Evolutionary conservation across 2,888 invertebrate genomes (phyloP).

Genomic region (Graphium colonna): DNA sequence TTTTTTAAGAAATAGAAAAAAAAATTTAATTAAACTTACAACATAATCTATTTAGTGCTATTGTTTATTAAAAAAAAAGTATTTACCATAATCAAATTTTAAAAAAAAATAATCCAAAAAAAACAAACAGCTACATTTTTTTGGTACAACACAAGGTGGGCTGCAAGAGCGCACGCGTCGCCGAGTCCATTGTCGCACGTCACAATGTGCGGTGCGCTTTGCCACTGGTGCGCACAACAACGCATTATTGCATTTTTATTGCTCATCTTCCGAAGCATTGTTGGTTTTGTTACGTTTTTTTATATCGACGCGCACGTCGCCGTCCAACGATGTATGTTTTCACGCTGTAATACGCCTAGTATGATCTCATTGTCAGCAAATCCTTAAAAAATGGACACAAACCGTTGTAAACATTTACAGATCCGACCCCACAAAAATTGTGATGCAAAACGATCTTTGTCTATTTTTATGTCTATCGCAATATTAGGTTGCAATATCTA

Average conservation of each 20-base stretch:
- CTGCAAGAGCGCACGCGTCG: constrained; percentile 63
- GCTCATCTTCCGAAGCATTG: constrained; percentile 74
- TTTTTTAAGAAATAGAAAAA: no score
- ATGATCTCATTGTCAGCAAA: constrained; percentile 49
- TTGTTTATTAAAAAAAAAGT: no score
- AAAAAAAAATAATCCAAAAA: no score
- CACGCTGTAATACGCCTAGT: constrained; percentile 64
- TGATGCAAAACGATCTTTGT: background rate
- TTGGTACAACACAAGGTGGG: constrained; percentile 29
- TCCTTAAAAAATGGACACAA: constrained; percentile 24
- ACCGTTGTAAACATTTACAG: constrained; percentile 13
- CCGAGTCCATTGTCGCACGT: constrained; percentile 54
- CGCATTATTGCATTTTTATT: constrained; percentile 75
- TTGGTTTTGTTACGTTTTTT: constrained; percentile 69
- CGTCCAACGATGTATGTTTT: constrained; percentile 68
- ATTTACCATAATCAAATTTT: no score
- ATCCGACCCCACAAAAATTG: background rate
- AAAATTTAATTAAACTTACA: no score
- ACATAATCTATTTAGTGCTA: no score
- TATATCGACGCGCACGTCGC: constrained; percentile 53
- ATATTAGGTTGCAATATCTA: no score
- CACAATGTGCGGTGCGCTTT: constrained; percentile 33
- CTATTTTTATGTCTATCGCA: no score
- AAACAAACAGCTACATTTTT: no score
- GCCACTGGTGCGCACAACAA: constrained; percentile 54